Conservation (phyloP, 2,113 vertebrate genomes). For the Plestiodon gilberti region DNA sequence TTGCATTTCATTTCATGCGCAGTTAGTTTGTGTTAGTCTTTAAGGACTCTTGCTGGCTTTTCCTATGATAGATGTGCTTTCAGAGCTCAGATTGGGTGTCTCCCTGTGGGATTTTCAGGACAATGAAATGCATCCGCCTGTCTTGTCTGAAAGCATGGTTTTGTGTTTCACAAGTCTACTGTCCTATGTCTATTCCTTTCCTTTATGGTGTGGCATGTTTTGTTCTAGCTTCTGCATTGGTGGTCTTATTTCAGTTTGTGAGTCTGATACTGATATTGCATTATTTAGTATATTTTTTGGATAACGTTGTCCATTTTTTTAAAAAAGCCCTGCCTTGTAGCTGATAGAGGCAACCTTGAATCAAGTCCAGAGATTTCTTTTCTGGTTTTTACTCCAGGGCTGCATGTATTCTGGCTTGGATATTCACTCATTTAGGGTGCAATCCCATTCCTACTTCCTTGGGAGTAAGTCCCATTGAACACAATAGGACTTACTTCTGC, state of each 20-base stretch:
- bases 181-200: background rate
- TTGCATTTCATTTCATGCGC: too few relatives aligned
- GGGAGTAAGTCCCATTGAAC: too few relatives aligned
- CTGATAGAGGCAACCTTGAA: background rate
- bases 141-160: slow-evolving; percentile 10
- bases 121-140: background rate
- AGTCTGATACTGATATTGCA: background rate
- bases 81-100: background rate
- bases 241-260: background rate
- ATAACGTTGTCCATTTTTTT: background rate
- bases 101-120: background rate
- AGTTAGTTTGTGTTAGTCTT: too few relatives aligned
- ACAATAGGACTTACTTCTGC: too few relatives aligned
- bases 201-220: background rate
- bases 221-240: background rate
- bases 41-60: background rate
- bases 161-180: background rate
- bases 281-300: background rate
- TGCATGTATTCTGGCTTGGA: background rate
- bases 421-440: background rate
- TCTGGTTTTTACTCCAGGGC: background rate
- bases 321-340: background rate
- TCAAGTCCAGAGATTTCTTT: background rate
- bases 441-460: too few relatives aligned
- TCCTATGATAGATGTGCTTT: background rate